A percentile compares a stretch with the other conserved stretches of the same genome.
Conservation (phyloP, 2,113 vertebrate genomes). For the Corvus moneduloides region DNA sequence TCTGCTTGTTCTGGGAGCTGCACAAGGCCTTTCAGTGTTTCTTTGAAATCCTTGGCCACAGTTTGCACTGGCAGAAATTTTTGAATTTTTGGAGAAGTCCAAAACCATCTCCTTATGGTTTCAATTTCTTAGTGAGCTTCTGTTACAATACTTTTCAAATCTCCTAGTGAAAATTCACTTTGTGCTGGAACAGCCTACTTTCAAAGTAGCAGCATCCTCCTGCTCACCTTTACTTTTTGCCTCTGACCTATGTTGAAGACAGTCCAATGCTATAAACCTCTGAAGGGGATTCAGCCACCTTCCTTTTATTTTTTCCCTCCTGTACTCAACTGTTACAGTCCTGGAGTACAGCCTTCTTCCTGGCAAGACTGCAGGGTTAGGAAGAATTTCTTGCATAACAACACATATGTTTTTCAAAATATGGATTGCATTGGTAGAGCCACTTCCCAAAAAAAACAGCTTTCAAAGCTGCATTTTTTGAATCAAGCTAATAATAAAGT, state of each 20-base stretch:
- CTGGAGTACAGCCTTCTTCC: neutral
- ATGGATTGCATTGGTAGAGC: neutral
- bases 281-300: neutral
- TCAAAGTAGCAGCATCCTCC: neutral
- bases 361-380: neutral
- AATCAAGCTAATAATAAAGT: neutral
- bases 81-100: neutral
- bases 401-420: constrained; percentile 14
- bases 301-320: neutral
- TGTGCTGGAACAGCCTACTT: neutral
- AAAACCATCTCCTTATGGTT: neutral
- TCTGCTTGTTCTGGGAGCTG: neutral
- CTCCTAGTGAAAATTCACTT: neutral
- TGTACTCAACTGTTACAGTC: neutral
- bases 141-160: neutral
- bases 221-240: neutral
- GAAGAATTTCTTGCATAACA: constrained; percentile 7
- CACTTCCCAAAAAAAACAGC: neutral
- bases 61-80: neutral
- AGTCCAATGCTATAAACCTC: neutral
- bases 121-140: neutral
- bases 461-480: neutral
- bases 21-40: neutral
- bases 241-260: neutral
- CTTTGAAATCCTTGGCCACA: neutral